Evolutionary conservation across 2,113 vertebrate species (phyloP), one percentile per base, ranked within the genome.

Genomic region (Edolisoma coerulescens): DNA sequence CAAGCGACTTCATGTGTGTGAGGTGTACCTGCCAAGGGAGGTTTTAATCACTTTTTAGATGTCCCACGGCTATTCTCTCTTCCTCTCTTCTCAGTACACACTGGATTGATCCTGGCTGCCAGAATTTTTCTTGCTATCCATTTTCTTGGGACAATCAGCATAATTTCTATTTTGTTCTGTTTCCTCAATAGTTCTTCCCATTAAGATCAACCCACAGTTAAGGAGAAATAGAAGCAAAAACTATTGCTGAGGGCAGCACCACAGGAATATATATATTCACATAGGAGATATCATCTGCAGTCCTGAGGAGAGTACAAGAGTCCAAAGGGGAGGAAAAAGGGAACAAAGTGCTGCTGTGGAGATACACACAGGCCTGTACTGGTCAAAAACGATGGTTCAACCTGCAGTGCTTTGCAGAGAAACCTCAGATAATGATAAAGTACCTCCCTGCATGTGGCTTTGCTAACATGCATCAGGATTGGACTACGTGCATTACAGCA

Each of bases 391-490:
- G 17, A 71, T 39, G 37, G n/a, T 33, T 53, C 16, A 67, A n/a
- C 11, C 32, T n/a, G 37, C 26, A 73, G 13, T 50, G 33, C 37
- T 80, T 76, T 69, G 26, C 59, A 73, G 50, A 85, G 57, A 82
- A 82, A 65, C 28, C 61, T 82, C 44, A 39, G 5, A 57, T 24
- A 16, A 47, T 14, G n/a, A n/a, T 21, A 19, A 60, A 94, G 56
- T 27, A 86, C 30, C 21, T 79, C 9, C 39, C 12, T 2, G 0
- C 54, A 26, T 1, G 9, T 12, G n/a, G 13, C n/a, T 44, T 79
- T 79, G 65, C 65, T 61, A 54, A 59, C 0, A 0, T 0, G 0
- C 17, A 57, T 26, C 19, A 61, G 3, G 6, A 57, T 0, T 49
- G 30, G 33, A 65, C 39, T 90, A 9, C 1, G 2, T 28, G 28